Percentiles rank a stretch among this genome's conserved stretches.
Conservation (phyloP, 92 coral and sea anemone species). For the Parazoanthus darwini region DNA sequence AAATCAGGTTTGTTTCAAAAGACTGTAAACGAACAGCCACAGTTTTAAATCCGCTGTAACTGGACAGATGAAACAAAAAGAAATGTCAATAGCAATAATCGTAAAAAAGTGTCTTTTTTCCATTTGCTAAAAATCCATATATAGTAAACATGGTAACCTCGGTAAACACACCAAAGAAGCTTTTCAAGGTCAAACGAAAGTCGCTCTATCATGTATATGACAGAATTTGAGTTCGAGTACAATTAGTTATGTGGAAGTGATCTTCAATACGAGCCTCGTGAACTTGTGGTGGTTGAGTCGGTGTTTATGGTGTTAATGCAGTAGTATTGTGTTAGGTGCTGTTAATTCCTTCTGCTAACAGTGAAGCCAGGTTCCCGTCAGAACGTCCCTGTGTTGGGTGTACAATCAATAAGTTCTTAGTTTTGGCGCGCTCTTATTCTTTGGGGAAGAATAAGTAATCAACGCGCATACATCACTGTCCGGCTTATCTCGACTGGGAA, state of each 20-base stretch:
- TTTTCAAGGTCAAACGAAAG: too few species aligned
- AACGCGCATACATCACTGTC: neutral
- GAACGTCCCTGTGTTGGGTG: neutral
- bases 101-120: too few species aligned
- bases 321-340: neutral
- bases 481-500: neutral
- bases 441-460: too few species aligned
- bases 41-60: too few species aligned
- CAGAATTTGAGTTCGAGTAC: neutral
- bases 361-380: neutral
- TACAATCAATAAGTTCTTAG: neutral
- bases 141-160: too few species aligned
- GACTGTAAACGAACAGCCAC: too few species aligned
- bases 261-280: neutral
- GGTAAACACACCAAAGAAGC: too few species aligned
- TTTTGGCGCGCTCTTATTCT: neutral
- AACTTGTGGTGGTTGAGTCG: neutral
- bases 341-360: neutral
- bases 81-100: too few species aligned
- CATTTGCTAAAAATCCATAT: too few species aligned
- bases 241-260: neutral
- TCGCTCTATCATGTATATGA: too few species aligned
- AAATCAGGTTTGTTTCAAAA: too few species aligned
- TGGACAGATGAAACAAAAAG: too few species aligned
- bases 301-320: neutral